These are phyloP conservation scores for Eolophus roseicapilla DNA, from an alignment of 2,113 vertebrate genomes.

Conservation along the genomic window DNA sequence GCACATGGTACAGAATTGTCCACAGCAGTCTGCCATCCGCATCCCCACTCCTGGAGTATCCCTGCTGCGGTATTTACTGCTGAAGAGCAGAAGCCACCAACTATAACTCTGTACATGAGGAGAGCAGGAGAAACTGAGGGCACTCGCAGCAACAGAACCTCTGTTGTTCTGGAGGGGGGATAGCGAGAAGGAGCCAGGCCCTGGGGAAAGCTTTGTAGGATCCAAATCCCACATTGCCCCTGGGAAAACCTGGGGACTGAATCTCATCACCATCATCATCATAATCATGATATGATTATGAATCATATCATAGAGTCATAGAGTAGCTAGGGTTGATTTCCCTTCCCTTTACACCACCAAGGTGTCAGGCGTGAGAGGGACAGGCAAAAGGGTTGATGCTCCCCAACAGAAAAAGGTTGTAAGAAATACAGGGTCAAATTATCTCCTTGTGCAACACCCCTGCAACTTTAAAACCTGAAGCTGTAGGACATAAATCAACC, in stretches of 20 bases:
- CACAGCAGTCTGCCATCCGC: background rate
- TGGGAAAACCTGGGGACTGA: background rate
- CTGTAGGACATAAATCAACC: slow-evolving; percentile 54
- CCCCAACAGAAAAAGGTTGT: background rate
- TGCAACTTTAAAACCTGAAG: background rate
- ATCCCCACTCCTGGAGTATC: background rate
- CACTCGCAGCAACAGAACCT: fast-evolving
- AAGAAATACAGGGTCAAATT: background rate
- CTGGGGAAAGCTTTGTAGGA: background rate
- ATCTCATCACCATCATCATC: fast-evolving
- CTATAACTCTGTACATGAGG: fast-evolving
- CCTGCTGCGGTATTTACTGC: fast-evolving
- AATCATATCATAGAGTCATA: no score
- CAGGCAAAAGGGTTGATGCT: background rate
- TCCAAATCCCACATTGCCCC: background rate
- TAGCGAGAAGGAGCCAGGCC: fast-evolving
- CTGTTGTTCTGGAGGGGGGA: background rate
- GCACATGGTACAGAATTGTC: background rate
- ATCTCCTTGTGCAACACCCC: background rate
- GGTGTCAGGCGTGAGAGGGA: fast-evolving
- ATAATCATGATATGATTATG: no score
- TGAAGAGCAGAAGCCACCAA: background rate
- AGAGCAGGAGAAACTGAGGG: background rate
- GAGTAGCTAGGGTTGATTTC: no score
- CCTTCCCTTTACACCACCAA: background rate